Conservation (phyloP, 2,888 invertebrate species). For the Drosophila helvetica region DNA sequence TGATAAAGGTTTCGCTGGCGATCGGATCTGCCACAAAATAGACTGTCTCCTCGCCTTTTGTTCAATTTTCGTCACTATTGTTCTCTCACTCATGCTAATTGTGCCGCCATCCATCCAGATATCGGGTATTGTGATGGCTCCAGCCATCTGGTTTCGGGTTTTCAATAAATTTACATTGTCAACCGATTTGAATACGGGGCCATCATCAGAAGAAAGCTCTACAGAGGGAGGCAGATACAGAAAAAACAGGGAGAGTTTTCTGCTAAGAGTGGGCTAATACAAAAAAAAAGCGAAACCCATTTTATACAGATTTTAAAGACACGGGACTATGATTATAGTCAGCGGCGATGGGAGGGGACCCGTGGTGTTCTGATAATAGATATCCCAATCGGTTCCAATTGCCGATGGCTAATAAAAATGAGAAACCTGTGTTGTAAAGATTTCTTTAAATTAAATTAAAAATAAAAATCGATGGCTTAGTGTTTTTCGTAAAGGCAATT, state of each 20-base stretch:
- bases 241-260: slow-evolving; percentile 5
- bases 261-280: neutral
- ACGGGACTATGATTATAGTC: neutral
- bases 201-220: slow-evolving; percentile 29
- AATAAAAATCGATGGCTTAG: too few species aligned
- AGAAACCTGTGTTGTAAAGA: too few species aligned
- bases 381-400: too few species aligned
- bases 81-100: slow-evolving; percentile 22
- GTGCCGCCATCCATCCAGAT: neutral
- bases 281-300: neutral
- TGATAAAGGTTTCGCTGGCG: slow-evolving; percentile 25
- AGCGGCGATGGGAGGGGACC: too few species aligned
- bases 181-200: slow-evolving; percentile 31
- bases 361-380: too few species aligned
- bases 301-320: neutral
- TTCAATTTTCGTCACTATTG: slow-evolving; percentile 45
- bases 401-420: too few species aligned
- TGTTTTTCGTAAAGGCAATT: too few species aligned
- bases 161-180: slow-evolving; percentile 26
- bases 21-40: neutral
- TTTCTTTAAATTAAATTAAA: too few species aligned
- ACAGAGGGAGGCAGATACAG: slow-evolving; percentile 3
- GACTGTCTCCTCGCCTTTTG: neutral
- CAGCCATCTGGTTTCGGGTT: slow-evolving; percentile 33
- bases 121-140: slow-evolving; percentile 16